A percentile compares a stretch with the other conserved stretches of the same genome.
Conservation (phyloP, 2,888 invertebrate species). For the Drosophila planitibia region DNA sequence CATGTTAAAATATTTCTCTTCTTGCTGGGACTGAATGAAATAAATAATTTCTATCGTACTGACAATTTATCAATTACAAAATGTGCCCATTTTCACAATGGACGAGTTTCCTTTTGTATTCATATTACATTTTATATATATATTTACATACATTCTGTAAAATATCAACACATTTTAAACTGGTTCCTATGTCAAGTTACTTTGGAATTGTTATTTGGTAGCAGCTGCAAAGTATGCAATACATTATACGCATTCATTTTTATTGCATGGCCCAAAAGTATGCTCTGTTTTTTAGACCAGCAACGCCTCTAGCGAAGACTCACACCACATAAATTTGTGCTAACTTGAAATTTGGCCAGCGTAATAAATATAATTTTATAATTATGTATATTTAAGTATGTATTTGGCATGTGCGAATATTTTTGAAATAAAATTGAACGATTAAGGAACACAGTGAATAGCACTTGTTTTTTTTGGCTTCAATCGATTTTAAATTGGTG, state of each 20-base stretch:
- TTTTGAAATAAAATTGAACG: neutral
- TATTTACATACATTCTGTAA: neutral
- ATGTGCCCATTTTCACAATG: neutral
- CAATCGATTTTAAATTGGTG: neutral
- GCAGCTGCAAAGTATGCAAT: slow-evolving; percentile 18
- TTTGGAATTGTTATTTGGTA: neutral
- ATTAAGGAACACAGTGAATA: neutral
- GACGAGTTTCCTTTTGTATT: slow-evolving; percentile 23
- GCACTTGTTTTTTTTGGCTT: neutral
- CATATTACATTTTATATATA: neutral
- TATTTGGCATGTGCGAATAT: neutral
- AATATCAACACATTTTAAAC: neutral
- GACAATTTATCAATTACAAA: neutral
- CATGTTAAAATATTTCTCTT: neutral
- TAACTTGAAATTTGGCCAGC: neutral
- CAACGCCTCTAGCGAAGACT: slow-evolving; percentile 9
- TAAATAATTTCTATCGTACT: slow-evolving; percentile 19
- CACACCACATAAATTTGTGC: neutral
- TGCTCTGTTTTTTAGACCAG: neutral
- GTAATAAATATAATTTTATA: neutral
- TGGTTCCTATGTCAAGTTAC: neutral
- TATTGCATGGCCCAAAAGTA: neutral
- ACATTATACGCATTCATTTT: neutral
- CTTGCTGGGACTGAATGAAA: slow-evolving; percentile 12
- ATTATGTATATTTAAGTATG: too few relatives aligned